Base-by-base conservation (phyloP, 2,113 vertebrate species). In the Ariopsis seemanni region DNA sequence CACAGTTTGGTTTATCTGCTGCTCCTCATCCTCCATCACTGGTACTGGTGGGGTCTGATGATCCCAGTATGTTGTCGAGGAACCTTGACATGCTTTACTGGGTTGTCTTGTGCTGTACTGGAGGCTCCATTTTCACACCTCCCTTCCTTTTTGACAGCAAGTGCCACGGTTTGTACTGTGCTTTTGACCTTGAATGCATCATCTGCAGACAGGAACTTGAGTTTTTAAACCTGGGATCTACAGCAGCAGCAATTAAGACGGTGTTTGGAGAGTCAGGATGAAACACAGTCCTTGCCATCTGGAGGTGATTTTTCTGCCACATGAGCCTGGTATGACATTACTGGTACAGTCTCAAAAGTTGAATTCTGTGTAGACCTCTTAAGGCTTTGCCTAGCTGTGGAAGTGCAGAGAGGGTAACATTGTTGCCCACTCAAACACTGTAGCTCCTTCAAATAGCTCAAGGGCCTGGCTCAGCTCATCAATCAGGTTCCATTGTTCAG, bases 161-260 rank as follows among this genome's bases (percentile, higher is more conserved):
- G 42, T 42, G 42, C 2, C 42, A 42, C 3, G 42, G 42, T 42
- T 42, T 42, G 42, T 42, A 42, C 42, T 42, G 42, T 42, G 42
- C 42, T 42, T 42, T 42, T 42, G 42, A 42, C 42, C 42, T 42
- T 42, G 42, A 4, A 42, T 42, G 42, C 42, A 42, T 42, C 42
- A 42, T 42, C 82, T 85, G 86, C 42, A 85, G 82, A 10, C 83
- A 88, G 82, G 75, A 87, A 87, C 65, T 82, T 88, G 7, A 85
- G 83, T 67, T 88, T 90, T 88, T 60, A 75, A 88, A 89, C 48
- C 84, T 85, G 14, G 89, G 84, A 79, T 88, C 86, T 52, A 90
- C 22, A 78, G 83, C 89, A 85, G 83, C 71, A 78, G 87, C 78
- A 69, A 90, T 12, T n/a, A 90, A 69, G 52, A 65, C 52, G n/a